Evolutionary conservation across 2,797 vertebrate genomes (phyloP).

Genomic region (Acanthurus leucopareius): DNA sequence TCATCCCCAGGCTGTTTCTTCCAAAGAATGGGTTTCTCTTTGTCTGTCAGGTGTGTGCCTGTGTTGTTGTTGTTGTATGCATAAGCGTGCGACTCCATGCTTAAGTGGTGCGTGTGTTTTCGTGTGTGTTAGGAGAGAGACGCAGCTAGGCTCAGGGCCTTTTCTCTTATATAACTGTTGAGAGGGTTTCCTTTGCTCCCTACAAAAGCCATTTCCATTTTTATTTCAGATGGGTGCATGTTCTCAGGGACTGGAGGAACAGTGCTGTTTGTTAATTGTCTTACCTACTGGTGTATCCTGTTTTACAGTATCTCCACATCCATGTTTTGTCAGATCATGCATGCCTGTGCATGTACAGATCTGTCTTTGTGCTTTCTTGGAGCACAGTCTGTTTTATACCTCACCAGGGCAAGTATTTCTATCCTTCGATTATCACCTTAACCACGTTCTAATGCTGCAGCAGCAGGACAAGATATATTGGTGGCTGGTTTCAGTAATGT

Average conservation of each 20-base stretch:
- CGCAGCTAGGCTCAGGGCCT: slow-evolving; percentile 64
- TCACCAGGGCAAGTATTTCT: slow-evolving; percentile 39
- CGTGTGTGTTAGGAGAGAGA: slow-evolving; percentile 20
- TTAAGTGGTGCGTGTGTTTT: slow-evolving; percentile 46
- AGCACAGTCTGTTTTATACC: slow-evolving; percentile 35
- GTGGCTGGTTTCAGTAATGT: slow-evolving; percentile 42
- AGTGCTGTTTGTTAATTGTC: slow-evolving; percentile 50
- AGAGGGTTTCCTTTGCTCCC: slow-evolving; percentile 70
- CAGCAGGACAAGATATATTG: slow-evolving; percentile 29
- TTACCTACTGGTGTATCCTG: slow-evolving; percentile 68
- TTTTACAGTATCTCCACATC: slow-evolving; percentile 56
- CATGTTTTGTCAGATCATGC: slow-evolving; percentile 40
- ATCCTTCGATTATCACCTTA: slow-evolving; percentile 19
- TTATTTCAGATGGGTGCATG: slow-evolving; percentile 66
- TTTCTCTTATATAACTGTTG: slow-evolving; percentile 76
- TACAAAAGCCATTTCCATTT: slow-evolving; percentile 68
- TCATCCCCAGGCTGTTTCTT: slow-evolving; percentile 56
- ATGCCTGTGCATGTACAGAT: slow-evolving; percentile 56
- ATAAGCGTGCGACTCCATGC: slow-evolving; percentile 42
- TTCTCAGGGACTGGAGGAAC: slow-evolving; percentile 49
- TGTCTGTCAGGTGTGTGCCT: slow-evolving; percentile 58
- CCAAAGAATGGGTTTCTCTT: slow-evolving; percentile 55
- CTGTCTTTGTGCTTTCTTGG: slow-evolving; percentile 35
- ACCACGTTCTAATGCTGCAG: slow-evolving; percentile 10
- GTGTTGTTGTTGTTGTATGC: slow-evolving; percentile 43